Base-by-base conservation (phyloP, 2,113 vertebrate species). In the Plotosus lineatus region DNA sequence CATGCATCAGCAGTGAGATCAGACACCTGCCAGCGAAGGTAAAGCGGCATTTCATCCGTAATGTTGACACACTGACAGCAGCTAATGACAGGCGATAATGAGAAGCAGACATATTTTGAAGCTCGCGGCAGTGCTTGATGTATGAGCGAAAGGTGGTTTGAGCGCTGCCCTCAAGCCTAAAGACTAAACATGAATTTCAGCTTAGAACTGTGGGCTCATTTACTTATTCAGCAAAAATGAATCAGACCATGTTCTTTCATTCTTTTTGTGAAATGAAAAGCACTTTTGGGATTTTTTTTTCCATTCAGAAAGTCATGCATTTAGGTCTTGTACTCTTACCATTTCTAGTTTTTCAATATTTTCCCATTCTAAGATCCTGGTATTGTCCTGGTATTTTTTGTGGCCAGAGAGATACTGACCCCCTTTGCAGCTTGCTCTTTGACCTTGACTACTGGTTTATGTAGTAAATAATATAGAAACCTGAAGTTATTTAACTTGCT, bases 51-150 rank as follows among this genome's bases (percentile, higher is more conserved):
- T n/a, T 75, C 77, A 51, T 75, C 51, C 61, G 79, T 68, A 58
- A 69, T 82, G 76, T 69, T 85, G 76, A 85, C 80, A 85, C 51
- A 74, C 66, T 78, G 83, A 81, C 42, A n/a, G 50, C 79, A 66
- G 75, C 36, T 81, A 78, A 84, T 85, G 71, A 33, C 71, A 19
- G 76, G 48, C 21, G 55, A 85, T 82, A 79, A 82, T 82, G 76
- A 85, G 80, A 74, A 26, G 23, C 40, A 79, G 84, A 79, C 69
- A 61, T 61, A 44, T 79, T 75, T 68, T 82, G 71, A 82, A 75
- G 40, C 77, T 55, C 10, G 33, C 53, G 75, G 28, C 46, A 63
- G 53, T 42, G n/a, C 81, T 79, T 78, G 60, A 85, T 79, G 77
- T 42, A 58, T 60, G 51, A 76, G 36, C 40, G 3, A 46, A 68